phyloP scores from a whole-genome alignment of 2,113 vertebrate species.

The Cinclus cinclus region DNA sequence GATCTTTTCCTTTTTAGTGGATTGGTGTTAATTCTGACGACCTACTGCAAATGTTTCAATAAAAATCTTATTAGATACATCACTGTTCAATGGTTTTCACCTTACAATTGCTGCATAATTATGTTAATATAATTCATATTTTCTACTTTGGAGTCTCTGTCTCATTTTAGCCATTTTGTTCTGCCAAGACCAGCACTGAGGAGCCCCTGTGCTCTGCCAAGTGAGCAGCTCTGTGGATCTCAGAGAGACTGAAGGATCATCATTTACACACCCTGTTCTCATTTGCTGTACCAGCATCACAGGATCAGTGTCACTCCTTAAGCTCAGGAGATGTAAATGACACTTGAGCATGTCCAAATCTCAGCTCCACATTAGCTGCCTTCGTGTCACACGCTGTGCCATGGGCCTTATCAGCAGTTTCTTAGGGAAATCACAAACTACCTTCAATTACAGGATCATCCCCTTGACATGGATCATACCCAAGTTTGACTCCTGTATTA shows the following conservation, averaged over 20 bases:
- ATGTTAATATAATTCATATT: neutral
- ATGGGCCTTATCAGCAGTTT: neutral
- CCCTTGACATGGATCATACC: neutral
- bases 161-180: neutral
- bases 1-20: neutral
- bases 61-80: neutral
- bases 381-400: neutral
- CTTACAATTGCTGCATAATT: neutral
- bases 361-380: neutral
- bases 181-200: neutral
- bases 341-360: neutral
- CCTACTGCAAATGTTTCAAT: neutral
- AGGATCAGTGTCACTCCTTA: neutral
- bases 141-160: neutral
- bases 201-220: neutral
- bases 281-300: neutral
- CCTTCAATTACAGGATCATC: neutral
- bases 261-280: neutral
- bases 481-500: neutral
- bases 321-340: neutral
- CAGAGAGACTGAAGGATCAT: neutral
- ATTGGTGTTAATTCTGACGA: neutral
- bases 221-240: fast-evolving
- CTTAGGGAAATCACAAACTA: neutral
- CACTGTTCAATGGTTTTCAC: neutral